A percentile compares a stretch with the other conserved stretches of the same genome.
Conservation (phyloP, 2,113 vertebrate species). For the Erythrolamprus reginae region DNA sequence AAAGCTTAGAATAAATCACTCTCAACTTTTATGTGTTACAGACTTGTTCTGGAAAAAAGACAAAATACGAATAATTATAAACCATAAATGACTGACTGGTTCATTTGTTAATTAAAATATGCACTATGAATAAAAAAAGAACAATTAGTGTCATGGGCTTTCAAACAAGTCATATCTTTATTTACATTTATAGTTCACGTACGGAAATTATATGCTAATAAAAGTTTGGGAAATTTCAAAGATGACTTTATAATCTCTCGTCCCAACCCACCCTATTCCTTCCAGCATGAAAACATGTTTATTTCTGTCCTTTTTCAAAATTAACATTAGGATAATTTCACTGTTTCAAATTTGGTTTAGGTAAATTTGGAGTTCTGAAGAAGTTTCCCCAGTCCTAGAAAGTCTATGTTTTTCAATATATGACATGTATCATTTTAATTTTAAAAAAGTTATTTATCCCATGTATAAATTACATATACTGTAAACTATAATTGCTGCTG, state of each 20-base stretch:
- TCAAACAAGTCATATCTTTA: neutral
- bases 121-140: neutral
- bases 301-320: neutral
- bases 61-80: neutral
- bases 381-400: neutral
- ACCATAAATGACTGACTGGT: neutral
- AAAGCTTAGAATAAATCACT: neutral
- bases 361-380: neutral
- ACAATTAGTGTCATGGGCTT: neutral
- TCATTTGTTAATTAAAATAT: neutral
- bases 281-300: neutral
- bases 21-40: neutral
- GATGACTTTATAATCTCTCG: neutral
- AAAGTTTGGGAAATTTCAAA: neutral
- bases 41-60: neutral
- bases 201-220: neutral
- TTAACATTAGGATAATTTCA: neutral
- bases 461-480: neutral
- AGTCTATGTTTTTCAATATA: neutral
- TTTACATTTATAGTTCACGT: neutral
- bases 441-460: neutral
- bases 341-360: neutral
- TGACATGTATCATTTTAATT: neutral
- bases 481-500: neutral
- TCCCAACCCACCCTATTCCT: neutral